Base-by-base conservation (phyloP, 2,113 vertebrate genomes). In the Gavia stellata region DNA sequence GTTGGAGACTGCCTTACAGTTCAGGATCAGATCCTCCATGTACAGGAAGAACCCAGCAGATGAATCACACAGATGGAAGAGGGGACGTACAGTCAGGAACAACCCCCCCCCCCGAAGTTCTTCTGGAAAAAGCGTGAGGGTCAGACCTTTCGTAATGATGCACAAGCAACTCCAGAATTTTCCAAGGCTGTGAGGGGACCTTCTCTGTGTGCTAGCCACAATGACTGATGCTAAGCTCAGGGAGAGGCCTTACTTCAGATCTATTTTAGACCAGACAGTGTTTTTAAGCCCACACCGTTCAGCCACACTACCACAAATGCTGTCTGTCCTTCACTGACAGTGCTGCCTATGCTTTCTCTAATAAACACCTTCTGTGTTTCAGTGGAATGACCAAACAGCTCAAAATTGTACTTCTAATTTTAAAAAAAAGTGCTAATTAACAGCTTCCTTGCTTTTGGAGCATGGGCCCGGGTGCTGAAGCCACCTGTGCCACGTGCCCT, bases 81-180 rank as follows among this genome's bases (percentile, higher is more conserved):
- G 33, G 28, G 47, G 14, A 58, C 16, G 16, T 12, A 6, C 17
- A 12, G n/a, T 67, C 42, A 79, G 70, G 38, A 79, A 47, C 38
- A 56, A 5, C 5, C 9, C 18, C 14, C 13, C 4, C 1, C 23
- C 29, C 16, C 0, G 0, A 12, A 38, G 17, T 42, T 86, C 56
- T 80, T 47, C 67, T 86, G 42, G 56, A 36, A 45, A 53, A 84
- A 66, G 19, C 2, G 2, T 33, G n/a, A 16, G 49, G 42, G 11
- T 59, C 70, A 68, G 71, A 26, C 10, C 31, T 81, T 74, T 68
- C 52, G 34, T 77, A 53, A 49, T 10, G 23, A 36, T 10, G 19
- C 45, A 53, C 33, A 87, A 87, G 45, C 11, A 78, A 12, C 55
- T 7, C 4, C 38, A 18, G 3, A 2, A 12, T 23, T 80, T 53